Evolutionary conservation across 1,140 invertebrate species (phyloP).

Genomic region (Ericerus pela): DNA sequence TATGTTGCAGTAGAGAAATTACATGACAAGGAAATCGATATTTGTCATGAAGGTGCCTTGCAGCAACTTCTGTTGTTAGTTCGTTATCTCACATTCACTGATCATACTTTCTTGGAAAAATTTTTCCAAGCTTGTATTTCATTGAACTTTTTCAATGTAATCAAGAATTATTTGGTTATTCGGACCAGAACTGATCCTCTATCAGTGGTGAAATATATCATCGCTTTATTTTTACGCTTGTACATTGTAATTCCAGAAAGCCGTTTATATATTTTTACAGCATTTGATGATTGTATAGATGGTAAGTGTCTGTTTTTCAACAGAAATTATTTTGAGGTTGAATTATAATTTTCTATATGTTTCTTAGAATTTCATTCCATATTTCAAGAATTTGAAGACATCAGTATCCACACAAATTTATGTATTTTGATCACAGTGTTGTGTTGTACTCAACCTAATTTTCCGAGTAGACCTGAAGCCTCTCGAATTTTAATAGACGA

Average conservation of each 20-base stretch:
- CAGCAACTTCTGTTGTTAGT: background rate
- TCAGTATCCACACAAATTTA: background rate
- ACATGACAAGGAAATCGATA: background rate
- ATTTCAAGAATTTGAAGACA: background rate
- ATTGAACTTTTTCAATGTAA: background rate
- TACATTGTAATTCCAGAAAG: background rate
- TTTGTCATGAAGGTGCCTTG: background rate
- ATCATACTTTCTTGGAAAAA: background rate
- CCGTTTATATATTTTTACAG: background rate
- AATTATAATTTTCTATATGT: background rate
- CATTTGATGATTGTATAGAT: background rate
- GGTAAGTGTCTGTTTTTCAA: background rate
- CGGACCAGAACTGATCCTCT: background rate
- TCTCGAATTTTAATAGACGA: background rate
- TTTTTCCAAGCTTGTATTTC: background rate
- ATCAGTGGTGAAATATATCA: background rate
- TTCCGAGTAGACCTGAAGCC: background rate
- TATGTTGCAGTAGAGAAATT: background rate
- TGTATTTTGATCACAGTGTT: background rate
- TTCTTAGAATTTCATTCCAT: background rate
- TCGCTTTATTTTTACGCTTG: background rate
- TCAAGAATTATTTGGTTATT: background rate
- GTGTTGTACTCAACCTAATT: background rate
- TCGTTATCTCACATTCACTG: background rate
- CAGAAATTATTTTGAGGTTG: background rate